Base-by-base conservation (phyloP, 2,888 invertebrate genomes). In the Eledone cirrhosa region DNA sequence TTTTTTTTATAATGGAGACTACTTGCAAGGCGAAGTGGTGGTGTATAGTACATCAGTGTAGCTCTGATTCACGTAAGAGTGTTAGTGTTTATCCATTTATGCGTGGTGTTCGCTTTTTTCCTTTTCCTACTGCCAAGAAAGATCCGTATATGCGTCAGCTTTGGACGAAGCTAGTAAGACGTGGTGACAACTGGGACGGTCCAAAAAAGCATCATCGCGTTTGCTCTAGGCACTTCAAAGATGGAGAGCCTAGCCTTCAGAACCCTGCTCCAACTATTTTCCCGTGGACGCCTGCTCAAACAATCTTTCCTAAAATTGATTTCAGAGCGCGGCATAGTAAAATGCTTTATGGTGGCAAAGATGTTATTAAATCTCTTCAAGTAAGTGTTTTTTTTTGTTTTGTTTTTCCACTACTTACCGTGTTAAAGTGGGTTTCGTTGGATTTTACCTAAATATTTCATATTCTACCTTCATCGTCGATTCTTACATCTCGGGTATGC, bases 151-250 rank as follows among this genome's bases (percentile, higher is more conserved):
- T 53, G 29, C 69, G 79, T 24, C 31, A 78, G 41, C 63, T 67
- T 41, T 80, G 79, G 80, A 65, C 78, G 14, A 16, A 77, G 63
- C 27, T 78, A 41, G 14, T 78, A n/a, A 31, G 79, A 47, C 75
- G 78, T 14, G 72, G 72, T 33, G 76, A 76, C 41, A 31, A 79
- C 16, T 80, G 74, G 65, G 77, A 78, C 2, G 79, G 78, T 7
- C 65, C 76, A 2, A 53, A 67, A n/a, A 48, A 47, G 29, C 53
- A 77, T 14, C 76, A 81, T 24, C 63, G 79, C 31, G 4, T 81
- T 11, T 79, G 81, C 24, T 81, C 81, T 11, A 67, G 31, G 22
- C 80, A 80, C 31, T 79, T 78, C 47, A 69, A 79, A 0, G 80
- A 80, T 29, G 79, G 77, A 2, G 29, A 48, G 41, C 78, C 79